Percentiles rank a stretch among this genome's conserved stretches.
phyloP scores from a whole-genome alignment of 2,113 vertebrate species.

The Silurus asotus region DNA sequence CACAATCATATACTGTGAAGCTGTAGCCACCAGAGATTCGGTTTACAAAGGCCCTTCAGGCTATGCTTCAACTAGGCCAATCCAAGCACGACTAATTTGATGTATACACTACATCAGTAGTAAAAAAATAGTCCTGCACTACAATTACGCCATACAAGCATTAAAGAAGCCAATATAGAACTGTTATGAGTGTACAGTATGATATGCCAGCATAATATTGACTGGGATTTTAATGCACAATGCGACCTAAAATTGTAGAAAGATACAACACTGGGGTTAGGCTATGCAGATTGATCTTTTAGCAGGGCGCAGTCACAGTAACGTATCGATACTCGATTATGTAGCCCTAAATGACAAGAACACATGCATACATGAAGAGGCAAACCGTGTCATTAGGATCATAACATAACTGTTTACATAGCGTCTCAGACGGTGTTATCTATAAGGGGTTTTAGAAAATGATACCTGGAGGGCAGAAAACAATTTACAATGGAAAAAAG shows the following conservation, averaged over 20 bases:
- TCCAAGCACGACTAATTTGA: neutral
- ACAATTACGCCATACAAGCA: neutral
- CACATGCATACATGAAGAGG: neutral
- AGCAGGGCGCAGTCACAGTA: constrained; percentile 15
- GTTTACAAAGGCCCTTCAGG: constrained; percentile 3
- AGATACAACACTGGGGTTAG: neutral
- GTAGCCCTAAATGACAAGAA: neutral
- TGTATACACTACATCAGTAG: neutral
- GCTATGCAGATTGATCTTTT: neutral
- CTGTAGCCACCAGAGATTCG: constrained; percentile 10
- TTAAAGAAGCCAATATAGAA: neutral
- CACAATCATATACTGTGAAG: constrained; percentile 9
- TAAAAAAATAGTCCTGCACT: neutral
- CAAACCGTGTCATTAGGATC: neutral
- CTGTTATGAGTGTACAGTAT: neutral
- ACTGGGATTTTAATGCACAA: neutral
- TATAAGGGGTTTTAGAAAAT: neutral
- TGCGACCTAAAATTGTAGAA: neutral
- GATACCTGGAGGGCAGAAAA: neutral
- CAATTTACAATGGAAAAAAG: neutral
- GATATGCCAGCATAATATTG: neutral
- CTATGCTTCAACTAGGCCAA: constrained; percentile 9
- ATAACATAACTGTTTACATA: neutral
- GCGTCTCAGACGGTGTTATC: neutral
- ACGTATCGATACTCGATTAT: constrained; percentile 29